Base-by-base conservation (phyloP, 2,797 vertebrate genomes). In the Enoplosus armatus region DNA sequence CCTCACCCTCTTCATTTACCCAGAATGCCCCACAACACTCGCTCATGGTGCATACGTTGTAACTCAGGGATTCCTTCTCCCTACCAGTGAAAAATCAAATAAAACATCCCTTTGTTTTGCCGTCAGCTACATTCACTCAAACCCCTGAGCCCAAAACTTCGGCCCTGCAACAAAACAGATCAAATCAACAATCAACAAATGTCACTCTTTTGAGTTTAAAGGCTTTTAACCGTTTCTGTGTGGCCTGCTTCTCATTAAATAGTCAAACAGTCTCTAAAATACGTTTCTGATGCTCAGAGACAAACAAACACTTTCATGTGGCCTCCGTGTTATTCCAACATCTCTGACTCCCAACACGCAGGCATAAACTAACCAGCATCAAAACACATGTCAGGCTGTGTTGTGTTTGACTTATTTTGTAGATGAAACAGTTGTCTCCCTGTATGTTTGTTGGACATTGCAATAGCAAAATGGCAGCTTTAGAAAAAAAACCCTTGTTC, bases 271-370 rank as follows among this genome's bases (percentile, higher is more conserved):
- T 53, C 41, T 72, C 11, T 3, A 45, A 80, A 80, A 59, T 54
- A 24, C 0, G 10, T 74, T 60, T 59, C 67, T 53, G 58, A 64
- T 47, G 74, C 81, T 77, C 45, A 54, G 59, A 67, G 72, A 70
- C 37, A 76, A 55, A 67, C 31, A 31, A 55, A 67, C 31, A 31
- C 59, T 81, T 74, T 58, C 12, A 76, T 22, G 70, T 54, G 77
- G 71, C 22, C n/a, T 24, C 37, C 0, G 1, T 50, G 64, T 73
- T 73, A 15, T 51, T 43, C 29, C 43, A 53, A 41, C 47, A 24
- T 59, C 3, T 56, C 45, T 20, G 62, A 47, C 14, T 55, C 24
- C 24, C 10, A 22, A 16, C 65, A 68, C 53, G 14, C 18, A 70
- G 35, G 41, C 72, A 31, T 48, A 72, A 65, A 84, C 77, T 5